Evolutionary conservation across 2,888 invertebrate species (phyloP), one percentile per base, ranked within the genome.

Genomic region (Habroteleia sp.): DNA sequence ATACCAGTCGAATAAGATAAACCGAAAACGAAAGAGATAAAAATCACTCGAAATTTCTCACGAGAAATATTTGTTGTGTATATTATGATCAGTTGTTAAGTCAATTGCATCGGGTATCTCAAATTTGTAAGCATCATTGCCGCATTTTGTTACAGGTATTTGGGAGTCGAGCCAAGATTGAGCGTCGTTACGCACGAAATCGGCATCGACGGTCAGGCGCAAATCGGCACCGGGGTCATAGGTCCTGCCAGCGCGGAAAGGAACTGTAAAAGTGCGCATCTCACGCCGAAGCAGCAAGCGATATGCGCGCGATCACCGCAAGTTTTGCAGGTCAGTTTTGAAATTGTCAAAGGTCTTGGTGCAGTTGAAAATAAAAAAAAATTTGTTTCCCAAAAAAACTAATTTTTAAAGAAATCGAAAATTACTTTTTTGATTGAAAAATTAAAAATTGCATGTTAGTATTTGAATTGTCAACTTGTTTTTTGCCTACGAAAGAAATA

Each of bases 251-350:
- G 86, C 78, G 87, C 87, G 74, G 88, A 88, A 79, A 84, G 82
- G 79, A 85, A 84, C 81, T 88, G 88, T 81, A 88, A 87, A 78
- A 88, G 84, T 79, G 76, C 82, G 65, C 85, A 87, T 80, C 85
- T 88, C 76, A 87, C 87, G 62, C 77, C 80, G 72, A 88, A 88
- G 79, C 88, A 88, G 80, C 88, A 88, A 82, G 81, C 82, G 63
- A 88, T 88, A 79, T 88, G 88, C 80, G 81, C 85, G 66, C 85
- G 86, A 81, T 87, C 87, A 69, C 88, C 88, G 41, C 85, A 85
- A 60, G 85, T 87, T 63, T 81, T 88, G 48, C 88, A 88, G 86
- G 88, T 87, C 81, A 80, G 10, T 35, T 37, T 41, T 42, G 27
- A 31, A 17, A 13, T 6, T n/a, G n/a, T n/a, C n/a, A n/a, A n/a